Evolutionary conservation across 2,797 vertebrate genomes (phyloP), one percentile per base, ranked within the genome.

Genomic region (Notoglanidium macrostoma): DNA sequence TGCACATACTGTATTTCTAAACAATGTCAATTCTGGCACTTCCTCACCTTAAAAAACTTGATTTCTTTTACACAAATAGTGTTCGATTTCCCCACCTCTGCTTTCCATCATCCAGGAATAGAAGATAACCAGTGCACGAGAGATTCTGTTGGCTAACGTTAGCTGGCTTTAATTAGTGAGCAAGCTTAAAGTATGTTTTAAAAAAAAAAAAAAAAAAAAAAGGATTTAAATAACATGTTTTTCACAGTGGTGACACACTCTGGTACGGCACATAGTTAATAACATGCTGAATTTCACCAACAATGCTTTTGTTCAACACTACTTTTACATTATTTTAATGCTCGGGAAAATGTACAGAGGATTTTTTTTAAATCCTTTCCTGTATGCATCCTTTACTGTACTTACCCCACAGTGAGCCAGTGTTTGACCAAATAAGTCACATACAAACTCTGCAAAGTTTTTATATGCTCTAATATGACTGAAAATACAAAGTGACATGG

Each of bases 131-230:
- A 83, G 29, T 35, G 19, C 29, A 23, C 29, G 0, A 23, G 12
- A 68, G 29, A 32, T 68, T 35, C 46, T 23, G 17, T 19, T 54
- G 65, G n/a, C 7, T 15, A 83, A 70, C 11, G 0, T 40, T 23
- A 23, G 29, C 65, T 55, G 65, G 11, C 29, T 83, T 83, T 83
- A 67, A 83, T 83, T 67, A 83, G 61, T 67, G 40, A 51, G 15
- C 61, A 32, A 51, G n/a, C 79, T 49, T 29, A 5, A 67, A 67
- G 61, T 78, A 11, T 14, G 21, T 12, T 49, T 49, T 40, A 40
- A 40, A 40, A 35, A 40, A 40, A 40, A 40, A 3, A 40, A 29
- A 40, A 17, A 81, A 4, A n/a, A 44, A 80, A 63, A 7, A 11
- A 14, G 14, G 10, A 57, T 0, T 79, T 79, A 9, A 61, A 65